Base-by-base conservation (phyloP, 2,113 vertebrate species). In the Kryptolebias marmoratus region DNA sequence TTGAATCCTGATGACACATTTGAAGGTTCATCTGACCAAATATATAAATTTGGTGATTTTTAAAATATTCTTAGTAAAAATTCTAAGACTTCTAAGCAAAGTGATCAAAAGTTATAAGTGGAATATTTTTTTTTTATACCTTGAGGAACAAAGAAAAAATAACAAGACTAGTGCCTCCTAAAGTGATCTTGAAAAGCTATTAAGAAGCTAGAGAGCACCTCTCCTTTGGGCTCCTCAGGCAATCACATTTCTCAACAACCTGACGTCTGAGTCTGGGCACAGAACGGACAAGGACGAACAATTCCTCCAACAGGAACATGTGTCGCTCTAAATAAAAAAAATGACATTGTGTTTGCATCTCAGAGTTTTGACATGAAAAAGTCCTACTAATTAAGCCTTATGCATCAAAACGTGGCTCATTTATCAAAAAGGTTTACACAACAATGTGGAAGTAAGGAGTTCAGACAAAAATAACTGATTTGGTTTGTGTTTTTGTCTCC, bases 201-300 rank as follows among this genome's bases (percentile, higher is more conserved):
- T 65, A 61, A 71, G 42, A 36, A 71, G 73, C 54, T 66, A 69
- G 67, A 60, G 60, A 77, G 60, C 44, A 52, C 72, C 75, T 82
- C 42, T 80, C 30, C 64, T 63, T 54, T 49, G 68, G 67, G 65
- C 61, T 81, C 55, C 75, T 69, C 49, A 63, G 73, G 62, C 78
- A 77, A 80, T 87, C 62, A 71, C 63, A 80, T 78, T 73, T 80
- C 52, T 84, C 49, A 86, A 74, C 68, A 64, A 78, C 65, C 63
- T 31, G 36, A 74, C 64, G 58, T 30, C 39, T 81, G 56, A 68
- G 52, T 78, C 32, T 59, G 44, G 72, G 50, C 54, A 39, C 18
- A 69, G 53, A 22, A 22, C 58, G 63, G 48, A 60, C 42, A 18
- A 36, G 15, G 61, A 73, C 57, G 68, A 73, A 67, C 57, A 73